Evolutionary conservation across 1,140 invertebrate species (phyloP), one percentile per base, ranked within the genome.

Genomic region (Triops cancriformis): DNA sequence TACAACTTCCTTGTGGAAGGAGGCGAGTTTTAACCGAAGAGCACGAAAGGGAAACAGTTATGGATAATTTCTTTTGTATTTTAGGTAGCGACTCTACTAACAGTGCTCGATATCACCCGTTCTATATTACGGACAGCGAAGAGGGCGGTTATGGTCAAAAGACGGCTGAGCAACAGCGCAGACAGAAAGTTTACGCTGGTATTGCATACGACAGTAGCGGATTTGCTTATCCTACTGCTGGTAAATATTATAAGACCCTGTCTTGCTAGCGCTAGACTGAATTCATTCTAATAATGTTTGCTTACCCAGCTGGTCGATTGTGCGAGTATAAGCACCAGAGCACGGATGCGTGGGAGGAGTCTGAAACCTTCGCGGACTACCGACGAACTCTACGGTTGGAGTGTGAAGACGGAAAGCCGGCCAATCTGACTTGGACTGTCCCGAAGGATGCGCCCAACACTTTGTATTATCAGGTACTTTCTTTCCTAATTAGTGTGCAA

Each of bases 1-100:
- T 98, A 98, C 85, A 93, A 91, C 64, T 98, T 97, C 82, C 85
- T 89, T 18, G 90, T 95, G 1, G 93, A 95, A 85, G 93, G 93
- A 79, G 94, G 94, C 80, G 88, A 89, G 18, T 2, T 45, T 18
- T 5, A n/a, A 18, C 18, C 28, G 26, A 26, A 64, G 14, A n/a
- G 14, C 6, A 64, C 6, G 4, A 27, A 26, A 27, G 0, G 28
- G 9, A 75, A 14, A 26, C 27, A 72, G 10, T 75, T 28, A 14
- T n/a, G 26, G 77, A 75, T 14, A 75, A 42, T 42, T 23, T 14
- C 9, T 11, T 9, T 11, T 31, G 26, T n/a, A 64, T 31, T 73
- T n/a, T 51, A 85, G 85, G 85, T 5, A 85, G 87, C 78, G 86
- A 89, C 79, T 83, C 83, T 5, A 85, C 84, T 5, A 85, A 86